Base-by-base conservation (phyloP, 2,797 vertebrate genomes). In the Merluccius polli region DNA sequence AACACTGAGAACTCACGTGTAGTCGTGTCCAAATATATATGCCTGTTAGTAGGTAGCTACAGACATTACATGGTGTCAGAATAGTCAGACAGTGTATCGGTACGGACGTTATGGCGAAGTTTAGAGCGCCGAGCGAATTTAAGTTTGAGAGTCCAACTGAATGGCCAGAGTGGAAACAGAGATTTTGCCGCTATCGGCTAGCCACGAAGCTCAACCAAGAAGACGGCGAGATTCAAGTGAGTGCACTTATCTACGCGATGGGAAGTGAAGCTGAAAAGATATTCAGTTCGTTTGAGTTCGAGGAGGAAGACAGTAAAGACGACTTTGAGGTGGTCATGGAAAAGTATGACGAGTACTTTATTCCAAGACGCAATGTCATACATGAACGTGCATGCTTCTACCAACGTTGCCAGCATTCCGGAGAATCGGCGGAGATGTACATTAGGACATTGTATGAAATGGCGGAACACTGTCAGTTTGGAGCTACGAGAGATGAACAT, bases 241-340 rank as follows among this genome's bases (percentile, higher is more conserved):
- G 74, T 73, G 74, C 13, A 1, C 71, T 83, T 1, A 76, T 78
- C 0, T 81, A 82, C 12, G 68, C 75, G 0, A 84, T 81, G 75
- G 76, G 77, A 0, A 79, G 74, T 10, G 74, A 86, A 16, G 67
- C 80, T 32, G 84, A 78, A 48, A 79, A 81, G 7, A 82, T 80
- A 12, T 80, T 83, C 18, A 77, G 70, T 4, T 81, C 30, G 0
- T 78, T 84, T 29, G 1, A 36, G 0, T n/a, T n/a, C n/a, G n/a
- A n/a, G 1, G 29, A 3, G 0, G 71, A 74, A 8, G 63, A 67
- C 13, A 59, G 0, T 29, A 79, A 0, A 24, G 41, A 9, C 3
- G 35, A 85, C 32, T 79, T 38, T 74, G 71, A 77, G 15, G 32
- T 33, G 4, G 72, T 75, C 3, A 35, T 35, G 33, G 8, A 35